Evolutionary conservation across 2,888 invertebrate genomes (phyloP), one percentile per base, ranked within the genome.

Genomic region (Corythucha ciliata): DNA sequence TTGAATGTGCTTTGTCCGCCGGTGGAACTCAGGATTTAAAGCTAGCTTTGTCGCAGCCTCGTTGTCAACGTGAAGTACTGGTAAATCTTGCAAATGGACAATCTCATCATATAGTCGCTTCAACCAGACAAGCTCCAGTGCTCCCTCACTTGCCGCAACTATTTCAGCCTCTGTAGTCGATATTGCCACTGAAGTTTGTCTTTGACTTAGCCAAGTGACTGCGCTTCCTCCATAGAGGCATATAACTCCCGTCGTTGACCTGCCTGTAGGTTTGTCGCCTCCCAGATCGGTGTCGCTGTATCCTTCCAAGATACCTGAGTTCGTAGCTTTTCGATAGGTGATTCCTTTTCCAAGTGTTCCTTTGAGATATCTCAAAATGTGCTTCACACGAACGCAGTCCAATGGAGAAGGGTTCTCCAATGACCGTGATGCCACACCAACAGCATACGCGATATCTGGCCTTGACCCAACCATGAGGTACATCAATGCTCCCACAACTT

Each of bases 61-160:
- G 7, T 36, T 36, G n/a, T 36, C 36, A 5, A 36, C 20, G 36
- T 20, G 10, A 18, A 36, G 18, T n/a, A 36, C 2, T n/a, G 36
- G 36, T 20, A 20, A 36, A 5, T 36, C 10, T 7, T 5, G 14
- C 16, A 20, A 5, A 10, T 36, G 8, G 18, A 7, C 20, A 18
- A 18, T 5, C 55, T 55, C 61, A 12, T 37, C 37, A n/a, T 18
- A 4, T 14, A 2, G 14, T 5, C 64, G 47, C 25, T 52, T 48
- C 18, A 61, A 34, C 63, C 63, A 62, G 1, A 61, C 32, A 2
- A 55, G 42, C 52, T 63, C 63, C 49, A 59, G 61, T 1, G 57
- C 56, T 4, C 60, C 58, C 21, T 57, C 53, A 21, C 54, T 56
- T 7, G 63, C 48, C 4, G 63, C 62, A 18, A 41, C 25, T 22